phyloP scores from a whole-genome alignment of 1,140 invertebrate species.

The Oppia nitens region DNA sequence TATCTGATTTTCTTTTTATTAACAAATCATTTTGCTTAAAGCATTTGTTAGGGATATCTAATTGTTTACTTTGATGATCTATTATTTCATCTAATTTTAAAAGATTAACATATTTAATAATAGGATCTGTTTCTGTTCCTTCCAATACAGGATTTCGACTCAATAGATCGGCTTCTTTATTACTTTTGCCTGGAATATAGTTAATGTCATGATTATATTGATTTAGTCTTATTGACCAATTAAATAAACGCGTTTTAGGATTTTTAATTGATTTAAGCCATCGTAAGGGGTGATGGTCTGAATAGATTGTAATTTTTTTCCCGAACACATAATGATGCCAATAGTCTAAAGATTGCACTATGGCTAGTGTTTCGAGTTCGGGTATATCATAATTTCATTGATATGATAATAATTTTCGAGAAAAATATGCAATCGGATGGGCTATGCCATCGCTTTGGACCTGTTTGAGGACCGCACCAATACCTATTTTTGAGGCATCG shows the following conservation, averaged over 20 bases:
- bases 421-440: slow-evolving; percentile 9
- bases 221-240: not conserved
- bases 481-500: slow-evolving; percentile 29
- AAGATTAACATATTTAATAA: not conserved
- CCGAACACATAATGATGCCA: slow-evolving; percentile 12
- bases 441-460: slow-evolving; percentile 10
- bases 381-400: not conserved
- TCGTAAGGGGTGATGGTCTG: slow-evolving; percentile 10
- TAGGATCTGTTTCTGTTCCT: not conserved
- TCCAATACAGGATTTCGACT: not conserved
- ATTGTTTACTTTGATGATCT: not conserved
- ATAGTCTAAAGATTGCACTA: slow-evolving; percentile 7
- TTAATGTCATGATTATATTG: slow-evolving; percentile 8
- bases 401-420: not conserved
- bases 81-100: not conserved
- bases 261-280: not conserved
- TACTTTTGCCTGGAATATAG: slow-evolving; percentile 1
- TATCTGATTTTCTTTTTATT: not conserved
- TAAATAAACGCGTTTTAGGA: not conserved
- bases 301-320: slow-evolving; percentile 3
- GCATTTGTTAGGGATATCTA: not conserved
- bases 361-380: slow-evolving; percentile 11
- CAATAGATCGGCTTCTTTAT: slow-evolving; percentile 12
- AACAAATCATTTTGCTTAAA: not conserved
- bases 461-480: slow-evolving; percentile 34